Evolutionary conservation across 2,888 invertebrate species (phyloP).

Genomic region (Polylopha cassiicola): DNA sequence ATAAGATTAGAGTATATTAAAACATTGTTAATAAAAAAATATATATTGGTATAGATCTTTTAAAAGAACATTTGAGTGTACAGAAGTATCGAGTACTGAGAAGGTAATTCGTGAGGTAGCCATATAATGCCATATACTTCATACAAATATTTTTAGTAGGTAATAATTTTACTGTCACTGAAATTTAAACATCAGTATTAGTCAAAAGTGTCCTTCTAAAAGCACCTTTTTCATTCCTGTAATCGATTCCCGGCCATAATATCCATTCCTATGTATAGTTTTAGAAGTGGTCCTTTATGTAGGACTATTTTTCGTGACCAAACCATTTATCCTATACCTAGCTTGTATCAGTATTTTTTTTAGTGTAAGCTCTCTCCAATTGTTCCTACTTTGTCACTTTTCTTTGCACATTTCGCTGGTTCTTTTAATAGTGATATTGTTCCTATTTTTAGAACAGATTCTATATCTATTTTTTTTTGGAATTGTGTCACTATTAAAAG

Average conservation of each 20-base stretch:
- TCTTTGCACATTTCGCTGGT: slow-evolving; percentile 13
- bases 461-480: no score
- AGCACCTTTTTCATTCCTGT: slow-evolving; percentile 57
- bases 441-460: no score
- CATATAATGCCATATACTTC: slow-evolving; percentile 71
- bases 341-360: slow-evolving; percentile 68
- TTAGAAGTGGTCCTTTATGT: slow-evolving; percentile 6
- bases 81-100: slow-evolving; percentile 57
- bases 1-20: slow-evolving; percentile 64
- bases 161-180: slow-evolving; percentile 7
- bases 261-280: slow-evolving; percentile 30
- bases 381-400: slow-evolving; percentile 57
- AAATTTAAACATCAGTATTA: slow-evolving; percentile 52
- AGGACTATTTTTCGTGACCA: slow-evolving; percentile 40
- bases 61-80: slow-evolving; percentile 51
- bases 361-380: slow-evolving; percentile 60
- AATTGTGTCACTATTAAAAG: no score
- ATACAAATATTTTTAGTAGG: slow-evolving; percentile 26
- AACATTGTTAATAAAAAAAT: slow-evolving; percentile 56
- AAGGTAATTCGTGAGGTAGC: slow-evolving; percentile 74
- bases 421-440: no score
- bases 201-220: slow-evolving; percentile 30
- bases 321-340: slow-evolving; percentile 57
- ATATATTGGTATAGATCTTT: slow-evolving; percentile 62
- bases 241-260: slow-evolving; percentile 40